A percentile compares a stretch with the other conserved stretches of the same genome.
Conservation (phyloP, 2,888 invertebrate genomes). For the Cheilosia impressa region DNA sequence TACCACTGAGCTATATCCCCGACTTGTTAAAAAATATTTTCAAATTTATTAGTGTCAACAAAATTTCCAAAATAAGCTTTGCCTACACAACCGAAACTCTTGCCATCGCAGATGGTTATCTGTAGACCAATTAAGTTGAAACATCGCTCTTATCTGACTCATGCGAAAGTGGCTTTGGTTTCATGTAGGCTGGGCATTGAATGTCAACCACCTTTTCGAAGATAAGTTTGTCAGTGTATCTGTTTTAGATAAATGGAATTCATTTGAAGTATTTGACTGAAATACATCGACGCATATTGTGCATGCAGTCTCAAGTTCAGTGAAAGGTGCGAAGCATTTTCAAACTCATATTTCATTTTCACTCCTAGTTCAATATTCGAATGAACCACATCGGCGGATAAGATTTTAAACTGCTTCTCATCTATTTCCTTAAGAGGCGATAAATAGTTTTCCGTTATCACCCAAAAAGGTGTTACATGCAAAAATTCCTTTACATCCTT, state of each 20-base stretch:
- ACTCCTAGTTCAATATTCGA: no score
- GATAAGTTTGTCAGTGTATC: no score
- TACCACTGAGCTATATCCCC: conserved; percentile 78
- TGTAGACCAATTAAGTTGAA: background rate
- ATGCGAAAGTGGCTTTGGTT: background rate
- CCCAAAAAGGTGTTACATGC: background rate
- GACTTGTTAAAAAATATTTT: background rate
- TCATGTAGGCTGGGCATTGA: background rate
- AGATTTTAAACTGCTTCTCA: background rate
- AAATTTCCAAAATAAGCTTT: background rate
- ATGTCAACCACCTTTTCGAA: no score
- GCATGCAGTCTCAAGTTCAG: no score
- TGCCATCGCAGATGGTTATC: background rate
- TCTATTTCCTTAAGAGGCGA: background rate
- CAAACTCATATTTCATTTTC: no score
- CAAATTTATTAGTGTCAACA: background rate
- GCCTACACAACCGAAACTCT: background rate
- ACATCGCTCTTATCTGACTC: background rate
- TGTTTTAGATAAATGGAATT: no score
- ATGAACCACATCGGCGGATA: background rate
- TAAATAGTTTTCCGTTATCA: conserved; percentile 10
- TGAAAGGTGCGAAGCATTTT: no score
- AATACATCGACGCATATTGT: no score
- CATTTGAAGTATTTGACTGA: no score
- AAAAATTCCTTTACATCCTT: conserved; percentile 3